Evolutionary conservation across 2,797 vertebrate species (phyloP).

Genomic region (Crax fasciolata): DNA sequence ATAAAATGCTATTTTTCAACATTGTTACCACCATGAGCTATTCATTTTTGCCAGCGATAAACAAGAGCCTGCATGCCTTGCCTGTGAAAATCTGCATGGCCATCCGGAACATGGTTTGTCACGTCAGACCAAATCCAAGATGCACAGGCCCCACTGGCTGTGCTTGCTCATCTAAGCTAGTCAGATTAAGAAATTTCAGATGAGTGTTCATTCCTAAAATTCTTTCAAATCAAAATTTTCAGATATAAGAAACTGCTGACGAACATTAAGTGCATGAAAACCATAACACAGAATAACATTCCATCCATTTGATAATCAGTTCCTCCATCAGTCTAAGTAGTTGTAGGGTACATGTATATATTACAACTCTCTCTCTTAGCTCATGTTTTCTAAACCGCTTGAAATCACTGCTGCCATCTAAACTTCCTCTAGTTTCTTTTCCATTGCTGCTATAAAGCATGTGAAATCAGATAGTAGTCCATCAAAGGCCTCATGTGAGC

Average conservation of each 20-base stretch:
- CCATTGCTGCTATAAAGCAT: not conserved
- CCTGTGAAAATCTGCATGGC: not conserved
- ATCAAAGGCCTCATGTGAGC: not conserved
- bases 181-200: not conserved
- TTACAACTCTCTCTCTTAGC: not conserved
- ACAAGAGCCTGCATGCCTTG: not conserved
- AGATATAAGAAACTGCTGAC: not conserved
- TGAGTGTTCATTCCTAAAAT: not conserved
- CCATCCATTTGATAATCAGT: not conserved
- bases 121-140: not conserved
- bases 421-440: not conserved
- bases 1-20: not conserved
- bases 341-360: not conserved
- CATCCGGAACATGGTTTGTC: not conserved
- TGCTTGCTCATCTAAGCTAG: not conserved
- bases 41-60: not conserved
- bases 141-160: accelerated
- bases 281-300: not conserved
- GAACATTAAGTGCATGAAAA: not conserved
- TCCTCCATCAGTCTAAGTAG: not conserved
- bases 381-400: not conserved
- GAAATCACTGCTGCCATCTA: not conserved
- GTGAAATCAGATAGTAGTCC: not conserved
- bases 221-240: not conserved
- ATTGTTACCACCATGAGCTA: not conserved